Base-by-base conservation (phyloP, 2,797 vertebrate genomes). In the Takifugu rubripes region DNA sequence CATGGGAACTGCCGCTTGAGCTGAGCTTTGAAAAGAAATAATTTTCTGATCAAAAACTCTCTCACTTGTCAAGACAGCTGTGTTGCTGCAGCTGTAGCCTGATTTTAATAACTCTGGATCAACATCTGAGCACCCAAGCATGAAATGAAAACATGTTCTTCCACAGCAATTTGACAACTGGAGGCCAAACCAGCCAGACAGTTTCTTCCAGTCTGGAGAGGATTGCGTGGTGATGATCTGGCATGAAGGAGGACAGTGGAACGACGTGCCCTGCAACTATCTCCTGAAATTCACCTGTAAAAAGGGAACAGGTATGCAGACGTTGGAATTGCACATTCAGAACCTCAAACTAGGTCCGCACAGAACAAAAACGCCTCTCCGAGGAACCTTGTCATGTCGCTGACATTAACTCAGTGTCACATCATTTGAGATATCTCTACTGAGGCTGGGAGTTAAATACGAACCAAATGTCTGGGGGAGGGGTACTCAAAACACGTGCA, bases 141-240 rank as follows among this genome's bases (percentile, higher is more conserved):
- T 6, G n/a, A 6, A n/a, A 46, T 46, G 17, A n/a, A 46, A n/a
- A 5, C 5, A 46, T 46, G 2, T 21, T 46, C 44, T 46, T n/a
- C 72, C 75, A 49, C 74, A 98, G 96, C 96, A 97, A 96, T 98
- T 94, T 62, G 95, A 97, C 72, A 92, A 95, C 86, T 98, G 96
- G 96, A 90, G 96, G 55, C 93, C 92, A 24, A 94, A 94, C 83
- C 96, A 98, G 76, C 96, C 96, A 0, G 96, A 98, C 77, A 98
- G 93, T 75, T 98, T 98, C 87, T 98, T 98, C 90, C 94, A 94
- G 73, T 87, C 92, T 0, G 96, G 94, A 31, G 96, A 98, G 86
- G 95, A 98, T 29, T 98, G 96, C 24, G 96, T 97, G 64, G 96
- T 98, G 45, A 96, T 98, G 84, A 96, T 98, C 73, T 98, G 96